Base-by-base conservation (phyloP, 1,140 invertebrate species). In the Carposina sasakii region DNA sequence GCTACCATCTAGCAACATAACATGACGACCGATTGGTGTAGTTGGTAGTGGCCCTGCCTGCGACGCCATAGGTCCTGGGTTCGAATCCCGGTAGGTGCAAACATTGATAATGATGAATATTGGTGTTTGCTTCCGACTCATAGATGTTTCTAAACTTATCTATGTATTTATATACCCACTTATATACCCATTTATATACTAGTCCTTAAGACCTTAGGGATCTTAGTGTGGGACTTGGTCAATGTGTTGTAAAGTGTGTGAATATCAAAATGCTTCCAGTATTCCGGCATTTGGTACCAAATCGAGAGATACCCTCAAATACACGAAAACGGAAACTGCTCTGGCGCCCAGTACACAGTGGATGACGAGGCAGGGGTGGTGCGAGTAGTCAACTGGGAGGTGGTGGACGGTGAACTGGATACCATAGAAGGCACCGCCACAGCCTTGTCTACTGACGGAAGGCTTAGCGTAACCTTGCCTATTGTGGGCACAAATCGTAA, bases 271-370 rank as follows among this genome's bases (percentile, higher is more conserved):
- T n/a, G n/a, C n/a, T n/a, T n/a, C n/a, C 61, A 82, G 78, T 81
- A 76, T 34, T 57, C 65, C 1, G 75, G 78, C 5, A 74, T 54
- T 1, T 82, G 78, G 78, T 81, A 81, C 51, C 71, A 78, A 47
- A 72, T 64, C 1, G 66, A 77, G 26, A 56, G 64, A 10, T 82
- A 81, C 45, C 65, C 67, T 6, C 57, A 71, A 60, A 23, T 56
- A 17, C 50, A 52, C 30, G 44, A 56, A 16, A 56, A 23, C 2
- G 67, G 63, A 1, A 54, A 55, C 3, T 83, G 79, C 33, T 54
- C 57, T 0, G 76, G 75, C 0, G 57, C 67, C 0, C 47, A 67
- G 3, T 81, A 76, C 36, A 63, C 57, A 0, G 24, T 63, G 20
- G 44, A 70, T 44, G 23, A 49, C 1, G 54, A 62, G 10, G 62